Conservation (phyloP, 2,888 invertebrate genomes). For the Ormyrus rosae region DNA sequence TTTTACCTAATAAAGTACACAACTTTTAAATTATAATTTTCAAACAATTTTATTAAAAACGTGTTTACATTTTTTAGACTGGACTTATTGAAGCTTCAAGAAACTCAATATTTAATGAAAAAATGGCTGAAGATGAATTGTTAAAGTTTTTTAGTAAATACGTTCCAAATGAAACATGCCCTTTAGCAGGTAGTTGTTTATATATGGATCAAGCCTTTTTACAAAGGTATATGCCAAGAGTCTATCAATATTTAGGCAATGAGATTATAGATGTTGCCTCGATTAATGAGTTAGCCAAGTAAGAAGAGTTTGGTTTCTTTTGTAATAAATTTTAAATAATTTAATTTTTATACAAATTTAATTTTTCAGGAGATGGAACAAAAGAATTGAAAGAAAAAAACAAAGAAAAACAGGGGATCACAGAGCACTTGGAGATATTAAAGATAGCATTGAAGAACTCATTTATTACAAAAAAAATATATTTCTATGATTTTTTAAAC, state of each 20-base stretch:
- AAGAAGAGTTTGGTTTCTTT: constrained; percentile 26
- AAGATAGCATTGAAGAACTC: constrained; percentile 90
- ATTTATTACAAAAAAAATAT: constrained; percentile 82
- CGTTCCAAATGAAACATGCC: constrained; percentile 79
- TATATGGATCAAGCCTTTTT: constrained; percentile 92
- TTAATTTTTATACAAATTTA: constrained; percentile 15
- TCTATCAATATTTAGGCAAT: constrained; percentile 90
- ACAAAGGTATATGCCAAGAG: constrained; percentile 87
- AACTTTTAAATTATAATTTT: neutral
- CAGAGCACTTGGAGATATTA: constrained; percentile 88
- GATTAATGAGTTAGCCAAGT: constrained; percentile 86
- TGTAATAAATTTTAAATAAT: constrained; percentile 22
- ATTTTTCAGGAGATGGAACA: constrained; percentile 84
- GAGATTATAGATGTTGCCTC: constrained; percentile 94
- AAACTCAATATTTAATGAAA: constrained; percentile 81
- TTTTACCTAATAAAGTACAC: too few species aligned
- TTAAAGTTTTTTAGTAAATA: constrained; percentile 83
- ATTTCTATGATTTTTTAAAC: constrained; percentile 28
- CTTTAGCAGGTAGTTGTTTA: constrained; percentile 91
- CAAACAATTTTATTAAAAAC: neutral
- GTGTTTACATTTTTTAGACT: constrained; percentile 78
- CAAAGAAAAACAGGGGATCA: constrained; percentile 83
- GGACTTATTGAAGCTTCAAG: constrained; percentile 87
- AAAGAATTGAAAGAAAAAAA: constrained; percentile 77
- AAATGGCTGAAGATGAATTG: constrained; percentile 84